Conservation (phyloP, 1,140 invertebrate species). For the Macrostomum lignano region DNA sequence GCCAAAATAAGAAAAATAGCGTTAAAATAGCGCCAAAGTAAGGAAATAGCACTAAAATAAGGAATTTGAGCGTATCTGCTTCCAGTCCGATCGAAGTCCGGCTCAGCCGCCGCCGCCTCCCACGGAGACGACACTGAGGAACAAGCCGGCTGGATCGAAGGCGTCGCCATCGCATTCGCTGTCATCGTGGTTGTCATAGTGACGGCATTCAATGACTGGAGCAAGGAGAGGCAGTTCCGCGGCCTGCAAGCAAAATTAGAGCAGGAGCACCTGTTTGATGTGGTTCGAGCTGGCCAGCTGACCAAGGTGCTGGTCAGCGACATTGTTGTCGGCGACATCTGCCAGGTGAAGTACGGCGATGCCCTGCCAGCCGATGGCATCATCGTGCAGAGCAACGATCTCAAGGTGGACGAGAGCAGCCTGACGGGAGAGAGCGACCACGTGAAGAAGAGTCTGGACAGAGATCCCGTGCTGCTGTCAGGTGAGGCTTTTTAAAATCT, state of each 20-base stretch:
- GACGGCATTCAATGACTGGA: slow-evolving; percentile 95
- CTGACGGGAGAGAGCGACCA: slow-evolving; percentile 95
- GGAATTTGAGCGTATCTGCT: no score
- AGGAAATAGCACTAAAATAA: no score
- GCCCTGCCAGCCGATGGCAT: slow-evolving; percentile 84
- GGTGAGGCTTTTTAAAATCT: slow-evolving; percentile 30
- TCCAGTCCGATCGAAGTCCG: no score
- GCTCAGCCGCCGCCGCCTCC: neutral
- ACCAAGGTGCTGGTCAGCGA: slow-evolving; percentile 79
- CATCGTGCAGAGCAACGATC: slow-evolving; percentile 88
- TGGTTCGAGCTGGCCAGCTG: slow-evolving; percentile 63
- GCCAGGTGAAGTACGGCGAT: slow-evolving; percentile 48
- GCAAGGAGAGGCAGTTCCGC: slow-evolving; percentile 82
- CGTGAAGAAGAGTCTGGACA: slow-evolving; percentile 71
- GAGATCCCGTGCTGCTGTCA: slow-evolving; percentile 82
- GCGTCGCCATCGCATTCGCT: slow-evolving; percentile 78
- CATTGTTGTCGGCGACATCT: slow-evolving; percentile 92
- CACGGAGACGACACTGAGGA: neutral
- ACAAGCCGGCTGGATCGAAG: slow-evolving; percentile 54
- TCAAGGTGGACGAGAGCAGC: slow-evolving; percentile 92
- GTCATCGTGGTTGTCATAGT: slow-evolving; percentile 89
- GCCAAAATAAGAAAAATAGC: no score
- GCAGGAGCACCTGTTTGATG: slow-evolving; percentile 87
- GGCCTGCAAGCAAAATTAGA: slow-evolving; percentile 89
- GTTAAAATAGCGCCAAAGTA: no score